Evolutionary conservation across 2,888 invertebrate genomes (phyloP).

Genomic region (Aphodius sticticus): DNA sequence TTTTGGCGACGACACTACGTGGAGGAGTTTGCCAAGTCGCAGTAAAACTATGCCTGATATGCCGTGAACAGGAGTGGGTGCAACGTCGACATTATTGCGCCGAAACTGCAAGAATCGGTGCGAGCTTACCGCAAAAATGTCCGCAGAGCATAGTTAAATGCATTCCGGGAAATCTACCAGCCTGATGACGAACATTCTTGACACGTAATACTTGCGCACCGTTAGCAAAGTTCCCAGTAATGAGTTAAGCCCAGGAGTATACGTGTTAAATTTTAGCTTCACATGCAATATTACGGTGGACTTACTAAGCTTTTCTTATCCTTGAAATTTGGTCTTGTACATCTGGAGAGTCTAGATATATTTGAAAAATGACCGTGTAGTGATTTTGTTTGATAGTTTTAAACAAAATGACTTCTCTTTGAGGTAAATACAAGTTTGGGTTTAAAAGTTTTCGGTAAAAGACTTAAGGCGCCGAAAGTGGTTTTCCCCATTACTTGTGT

Average conservation of each 20-base stretch:
- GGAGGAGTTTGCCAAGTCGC: background rate
- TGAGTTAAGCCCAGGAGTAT: slow-evolving; percentile 13
- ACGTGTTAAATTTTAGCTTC: background rate
- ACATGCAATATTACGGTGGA: background rate
- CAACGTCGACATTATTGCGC: background rate
- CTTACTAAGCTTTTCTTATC: too few species aligned
- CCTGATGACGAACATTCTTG: slow-evolving; percentile 9
- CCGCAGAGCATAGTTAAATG: slow-evolving; percentile 11
- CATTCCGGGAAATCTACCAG: slow-evolving; percentile 12
- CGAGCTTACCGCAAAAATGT: slow-evolving; percentile 10
- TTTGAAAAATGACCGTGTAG: too few species aligned
- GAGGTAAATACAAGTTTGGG: too few species aligned
- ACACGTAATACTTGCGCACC: slow-evolving; percentile 10
- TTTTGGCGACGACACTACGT: too few species aligned
- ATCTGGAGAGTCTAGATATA: too few species aligned
- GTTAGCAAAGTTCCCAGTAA: slow-evolving; percentile 11
- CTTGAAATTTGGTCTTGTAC: too few species aligned
- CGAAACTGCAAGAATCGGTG: slow-evolving; percentile 17
- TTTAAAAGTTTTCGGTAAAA: too few species aligned
- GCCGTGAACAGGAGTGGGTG: background rate
- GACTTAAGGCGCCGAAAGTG: too few species aligned
- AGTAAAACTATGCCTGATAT: background rate
- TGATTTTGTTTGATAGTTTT: too few species aligned
- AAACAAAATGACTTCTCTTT: too few species aligned
- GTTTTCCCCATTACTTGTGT: too few species aligned